Percentiles rank a stretch among this genome's conserved stretches.
These are phyloP conservation scores for Drosophila serrata DNA, from an alignment of 1,140 invertebrate genomes.

Conservation along the genomic window DNA sequence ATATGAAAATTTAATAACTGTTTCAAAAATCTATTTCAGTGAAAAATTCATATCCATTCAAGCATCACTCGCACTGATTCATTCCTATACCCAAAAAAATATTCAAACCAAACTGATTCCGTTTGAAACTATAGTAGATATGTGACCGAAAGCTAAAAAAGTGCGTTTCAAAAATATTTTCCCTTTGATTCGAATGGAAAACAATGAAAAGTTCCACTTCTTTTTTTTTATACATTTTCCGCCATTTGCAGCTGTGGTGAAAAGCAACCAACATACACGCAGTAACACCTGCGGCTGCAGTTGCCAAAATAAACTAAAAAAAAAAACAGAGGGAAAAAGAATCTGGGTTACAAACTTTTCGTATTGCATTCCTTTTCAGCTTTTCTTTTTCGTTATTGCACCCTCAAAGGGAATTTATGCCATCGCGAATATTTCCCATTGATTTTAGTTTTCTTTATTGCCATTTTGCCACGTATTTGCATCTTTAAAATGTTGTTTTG, in stretches of 20 bases:
- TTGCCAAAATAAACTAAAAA: constrained; percentile 21
- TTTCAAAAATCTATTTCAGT: background rate
- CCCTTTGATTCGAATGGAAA: constrained; percentile 30
- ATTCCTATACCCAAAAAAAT: constrained; percentile 21
- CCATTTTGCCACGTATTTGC: constrained; percentile 52
- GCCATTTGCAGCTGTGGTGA: constrained; percentile 64
- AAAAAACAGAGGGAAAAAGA: constrained; percentile 27
- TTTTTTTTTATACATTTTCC: constrained; percentile 55
- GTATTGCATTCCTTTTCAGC: constrained; percentile 20
- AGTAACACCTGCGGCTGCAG: constrained; percentile 48
- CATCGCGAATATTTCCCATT: constrained; percentile 78
- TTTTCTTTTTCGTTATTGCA: constrained; percentile 26
- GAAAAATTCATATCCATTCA: too few relatives aligned
- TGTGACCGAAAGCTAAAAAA: constrained; percentile 30
- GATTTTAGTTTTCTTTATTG: constrained; percentile 78
- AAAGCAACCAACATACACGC: constrained; percentile 43
- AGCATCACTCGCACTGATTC: background rate
- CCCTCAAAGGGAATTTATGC: constrained; percentile 71
- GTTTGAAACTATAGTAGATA: constrained; percentile 53
- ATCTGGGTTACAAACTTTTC: constrained; percentile 78
- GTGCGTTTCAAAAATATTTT: constrained; percentile 54
- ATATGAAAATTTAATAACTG: background rate
- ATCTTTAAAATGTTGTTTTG: constrained; percentile 65
- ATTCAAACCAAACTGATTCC: constrained; percentile 38
- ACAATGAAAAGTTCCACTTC: constrained; percentile 52